These are phyloP conservation scores for Drosophila nigritarsus DNA, from an alignment of 2,888 invertebrate genomes.

Conservation along the genomic window DNA sequence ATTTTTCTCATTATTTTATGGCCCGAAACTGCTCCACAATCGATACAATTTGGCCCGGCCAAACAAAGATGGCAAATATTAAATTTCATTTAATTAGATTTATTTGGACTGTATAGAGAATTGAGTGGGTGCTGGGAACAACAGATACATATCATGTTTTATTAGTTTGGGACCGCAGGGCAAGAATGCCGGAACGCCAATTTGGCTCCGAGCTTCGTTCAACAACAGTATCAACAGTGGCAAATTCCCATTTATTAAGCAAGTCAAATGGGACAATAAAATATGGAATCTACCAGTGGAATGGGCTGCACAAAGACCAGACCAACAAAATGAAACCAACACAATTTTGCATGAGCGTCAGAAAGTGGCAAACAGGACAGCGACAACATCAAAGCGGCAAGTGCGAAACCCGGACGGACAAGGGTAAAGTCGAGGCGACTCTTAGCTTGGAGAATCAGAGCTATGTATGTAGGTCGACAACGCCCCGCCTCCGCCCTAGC, in stretches of 20 bases:
- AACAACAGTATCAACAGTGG: slow-evolving; percentile 38
- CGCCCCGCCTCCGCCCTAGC: neutral
- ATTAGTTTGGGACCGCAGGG: slow-evolving; percentile 49
- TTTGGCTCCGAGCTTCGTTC: slow-evolving; percentile 16
- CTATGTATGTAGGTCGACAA: neutral
- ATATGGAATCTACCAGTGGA: slow-evolving; percentile 41
- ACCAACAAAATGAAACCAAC: slow-evolving; percentile 45
- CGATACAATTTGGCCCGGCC: slow-evolving; percentile 33
- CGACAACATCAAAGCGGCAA: slow-evolving; percentile 46
- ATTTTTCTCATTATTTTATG: slow-evolving; percentile 10
- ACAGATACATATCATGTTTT: slow-evolving; percentile 65
- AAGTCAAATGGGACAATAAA: slow-evolving; percentile 69
- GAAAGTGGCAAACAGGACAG: slow-evolving; percentile 16
- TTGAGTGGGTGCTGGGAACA: slow-evolving; percentile 38
- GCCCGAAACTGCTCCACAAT: slow-evolving; percentile 7
- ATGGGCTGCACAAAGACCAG: slow-evolving; percentile 24
- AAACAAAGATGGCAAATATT: slow-evolving; percentile 43
- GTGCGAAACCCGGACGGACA: slow-evolving; percentile 10
- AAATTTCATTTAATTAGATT: slow-evolving; percentile 71
- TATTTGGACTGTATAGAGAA: slow-evolving; percentile 44
- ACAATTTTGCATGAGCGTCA: slow-evolving; percentile 56
- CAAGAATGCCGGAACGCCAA: slow-evolving; percentile 37
- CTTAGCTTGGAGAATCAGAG: neutral
- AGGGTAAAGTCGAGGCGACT: neutral
- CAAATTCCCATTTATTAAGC: slow-evolving; percentile 67